Base-by-base conservation (phyloP, 1,140 invertebrate genomes). In the Danaus plexippus region DNA sequence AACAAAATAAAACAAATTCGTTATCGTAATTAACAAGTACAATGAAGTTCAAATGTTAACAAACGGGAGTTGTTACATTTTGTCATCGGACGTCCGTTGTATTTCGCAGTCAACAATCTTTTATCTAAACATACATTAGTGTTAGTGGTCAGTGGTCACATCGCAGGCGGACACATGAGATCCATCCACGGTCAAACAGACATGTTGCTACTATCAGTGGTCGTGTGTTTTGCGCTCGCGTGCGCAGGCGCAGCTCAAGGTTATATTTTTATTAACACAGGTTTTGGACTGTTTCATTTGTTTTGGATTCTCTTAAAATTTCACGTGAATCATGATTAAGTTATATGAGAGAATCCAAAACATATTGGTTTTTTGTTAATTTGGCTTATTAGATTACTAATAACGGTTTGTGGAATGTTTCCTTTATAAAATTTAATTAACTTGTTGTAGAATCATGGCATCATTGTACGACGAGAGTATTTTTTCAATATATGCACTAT, bases 81-180 rank as follows among this genome's bases (percentile, higher is more conserved):
- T 53, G 52, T 41, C 52, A 53, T 53, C 52, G 52, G 43, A 56
- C 43, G 47, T 56, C 47, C 41, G 54, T 40, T 13, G 32, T 63
- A 69, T 59, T 72, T 77, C 57, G 64, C 74, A 77, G 74, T 77
- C 71, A 76, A 78, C 58, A 74, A 48, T 67, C 75, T 63, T 67
- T 79, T 80, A 78, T 77, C 78, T 63, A 62, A 69, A 49, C 62
- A 63, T 32, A 52, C 52, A 62, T 69, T 67, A 66, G 62, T 57
- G n/a, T 10, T 57, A 55, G 50, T 48, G 52, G 45, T 55, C 65
- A 60, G 63, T 32, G 22, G 22, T 32, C 22, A 32, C 22, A 5
- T 32, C 22, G 22, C 22, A 8, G 22, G 22, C 22, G 2, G 22
- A 32, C 22, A 32, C 22, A 32, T 32, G 22, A 32, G 22, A 32